Percentiles rank a stretch among this genome's conserved stretches.
phyloP scores from a whole-genome alignment of 2,797 vertebrate species.

The Eulemur mongoz region DNA sequence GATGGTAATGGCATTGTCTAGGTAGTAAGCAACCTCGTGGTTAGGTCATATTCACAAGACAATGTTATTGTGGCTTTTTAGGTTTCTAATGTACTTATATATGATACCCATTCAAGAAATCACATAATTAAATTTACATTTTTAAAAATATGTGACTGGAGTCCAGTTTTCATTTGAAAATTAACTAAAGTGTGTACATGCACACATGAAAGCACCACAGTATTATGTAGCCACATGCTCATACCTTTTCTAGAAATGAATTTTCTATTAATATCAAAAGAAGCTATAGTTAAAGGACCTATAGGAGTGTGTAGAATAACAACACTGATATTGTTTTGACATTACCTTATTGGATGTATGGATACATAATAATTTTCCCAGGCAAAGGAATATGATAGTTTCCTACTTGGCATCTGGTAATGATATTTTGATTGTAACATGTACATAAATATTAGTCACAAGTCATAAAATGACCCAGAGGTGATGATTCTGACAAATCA shows the following conservation, averaged over 20 bases:
- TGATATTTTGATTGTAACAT: slow-evolving; percentile 13
- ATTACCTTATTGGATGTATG: neutral
- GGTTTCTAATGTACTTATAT: neutral
- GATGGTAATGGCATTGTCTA: neutral
- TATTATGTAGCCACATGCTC: neutral
- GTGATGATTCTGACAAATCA: slow-evolving; percentile 10
- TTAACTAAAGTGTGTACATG: neutral
- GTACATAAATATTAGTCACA: neutral
- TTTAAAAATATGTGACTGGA: neutral
- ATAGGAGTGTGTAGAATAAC: neutral
- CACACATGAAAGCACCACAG: neutral
- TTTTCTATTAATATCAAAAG: slow-evolving; percentile 5
- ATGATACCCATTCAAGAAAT: neutral
- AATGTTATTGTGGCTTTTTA: neutral
- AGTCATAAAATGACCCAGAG: neutral
- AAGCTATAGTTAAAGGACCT: neutral
- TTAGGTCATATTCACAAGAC: neutral
- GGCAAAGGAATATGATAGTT: neutral
- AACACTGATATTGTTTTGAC: neutral
- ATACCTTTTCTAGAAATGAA: neutral
- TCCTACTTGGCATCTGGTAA: neutral
- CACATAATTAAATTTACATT: neutral
- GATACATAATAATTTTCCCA: neutral
- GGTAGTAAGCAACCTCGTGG: neutral
- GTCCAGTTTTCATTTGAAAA: neutral